A percentile compares a stretch with the other conserved stretches of the same genome.
Evolutionary conservation across 1,140 invertebrate genomes (phyloP).

Genomic region (Xylocopa sonorina): DNA sequence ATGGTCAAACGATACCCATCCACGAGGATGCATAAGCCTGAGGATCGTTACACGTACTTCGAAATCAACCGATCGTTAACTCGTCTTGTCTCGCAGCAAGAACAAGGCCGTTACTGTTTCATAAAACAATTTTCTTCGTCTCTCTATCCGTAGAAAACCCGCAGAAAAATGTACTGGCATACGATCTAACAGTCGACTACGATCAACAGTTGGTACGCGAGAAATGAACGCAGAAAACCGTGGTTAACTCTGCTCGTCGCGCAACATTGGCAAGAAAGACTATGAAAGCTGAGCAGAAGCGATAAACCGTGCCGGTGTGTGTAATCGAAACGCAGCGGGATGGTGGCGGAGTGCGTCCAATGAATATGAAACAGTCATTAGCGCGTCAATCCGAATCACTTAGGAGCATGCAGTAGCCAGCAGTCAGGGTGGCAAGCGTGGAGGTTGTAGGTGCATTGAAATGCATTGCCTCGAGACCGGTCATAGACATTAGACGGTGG

Average conservation of each 20-base stretch:
- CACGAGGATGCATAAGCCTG: too few relatives aligned
- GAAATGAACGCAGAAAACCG: background rate
- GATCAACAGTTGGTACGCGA: background rate
- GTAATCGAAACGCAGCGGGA: constrained; percentile 24
- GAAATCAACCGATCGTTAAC: too few relatives aligned
- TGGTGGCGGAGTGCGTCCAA: constrained; percentile 50
- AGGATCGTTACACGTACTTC: too few relatives aligned
- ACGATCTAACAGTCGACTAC: background rate
- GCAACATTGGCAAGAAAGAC: constrained; percentile 14
- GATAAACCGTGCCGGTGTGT: constrained; percentile 29
- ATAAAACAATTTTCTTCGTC: too few relatives aligned
- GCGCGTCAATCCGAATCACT: constrained; percentile 72
- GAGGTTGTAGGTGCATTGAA: constrained; percentile 63
- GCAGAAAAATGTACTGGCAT: too few relatives aligned
- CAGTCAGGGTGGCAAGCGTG: constrained; percentile 19
- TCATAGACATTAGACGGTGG: constrained; percentile 22
- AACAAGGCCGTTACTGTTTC: too few relatives aligned
- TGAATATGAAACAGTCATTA: constrained; percentile 77
- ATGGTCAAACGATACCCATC: too few relatives aligned
- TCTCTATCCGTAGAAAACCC: too few relatives aligned
- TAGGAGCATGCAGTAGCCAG: constrained; percentile 48
- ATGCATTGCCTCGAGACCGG: constrained; percentile 66
- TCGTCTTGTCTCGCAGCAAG: too few relatives aligned
- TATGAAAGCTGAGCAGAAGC: constrained; percentile 40
- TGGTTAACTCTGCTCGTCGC: background rate